These are phyloP conservation scores for Panagrolaimus sp. DNA, from an alignment of 1,140 invertebrate genomes.

Conservation along the genomic window DNA sequence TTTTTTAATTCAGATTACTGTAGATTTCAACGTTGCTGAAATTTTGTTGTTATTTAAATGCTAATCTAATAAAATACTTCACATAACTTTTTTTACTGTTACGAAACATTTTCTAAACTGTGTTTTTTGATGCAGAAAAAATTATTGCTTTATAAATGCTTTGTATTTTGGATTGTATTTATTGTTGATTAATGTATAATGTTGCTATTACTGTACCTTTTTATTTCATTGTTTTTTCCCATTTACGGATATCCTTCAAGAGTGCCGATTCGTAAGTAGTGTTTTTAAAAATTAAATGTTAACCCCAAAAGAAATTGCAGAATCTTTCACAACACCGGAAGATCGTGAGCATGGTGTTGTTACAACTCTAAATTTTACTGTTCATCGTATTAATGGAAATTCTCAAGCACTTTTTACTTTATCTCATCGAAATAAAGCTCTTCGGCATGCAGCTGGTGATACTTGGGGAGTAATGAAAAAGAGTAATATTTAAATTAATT, in stretches of 20 bases:
- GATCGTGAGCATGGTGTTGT: constrained; percentile 45
- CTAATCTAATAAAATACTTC: too few species aligned
- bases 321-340: constrained; percentile 43
- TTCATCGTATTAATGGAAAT: constrained; percentile 37
- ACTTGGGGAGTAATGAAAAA: constrained; percentile 48
- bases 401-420: constrained; percentile 40
- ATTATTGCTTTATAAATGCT: too few species aligned
- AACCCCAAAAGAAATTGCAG: constrained; percentile 11
- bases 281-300: neutral
- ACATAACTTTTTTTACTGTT: too few species aligned
- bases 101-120: too few species aligned
- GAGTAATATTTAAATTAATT: constrained; percentile 19
- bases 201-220: too few species aligned
- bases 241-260: constrained; percentile 36
- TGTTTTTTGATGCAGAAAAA: too few species aligned
- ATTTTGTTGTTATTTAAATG: too few species aligned
- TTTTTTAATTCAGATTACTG: too few species aligned
- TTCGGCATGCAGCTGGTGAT: constrained; percentile 42
- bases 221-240: neutral
- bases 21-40: too few species aligned
- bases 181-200: too few species aligned
- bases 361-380: constrained; percentile 41
- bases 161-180: too few species aligned
- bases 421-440: constrained; percentile 34
- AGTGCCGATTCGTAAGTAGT: constrained; percentile 46